A percentile compares a stretch with the other conserved stretches of the same genome.
These are phyloP conservation scores for Brachypodius melanocephalos DNA, from an alignment of 2,113 vertebrate genomes.

Conservation along the genomic window DNA sequence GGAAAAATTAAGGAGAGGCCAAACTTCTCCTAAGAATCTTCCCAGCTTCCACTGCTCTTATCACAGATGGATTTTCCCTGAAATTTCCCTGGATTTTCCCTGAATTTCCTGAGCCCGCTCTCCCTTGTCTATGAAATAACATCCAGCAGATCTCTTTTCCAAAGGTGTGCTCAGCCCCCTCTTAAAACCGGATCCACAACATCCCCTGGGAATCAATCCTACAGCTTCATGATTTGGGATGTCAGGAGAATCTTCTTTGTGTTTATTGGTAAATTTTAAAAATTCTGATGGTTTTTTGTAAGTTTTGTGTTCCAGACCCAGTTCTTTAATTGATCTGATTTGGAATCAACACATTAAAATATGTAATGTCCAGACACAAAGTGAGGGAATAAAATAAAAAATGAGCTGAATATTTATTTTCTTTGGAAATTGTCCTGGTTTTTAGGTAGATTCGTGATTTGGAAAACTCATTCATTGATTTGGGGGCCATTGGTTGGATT, in stretches of 20 bases:
- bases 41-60: background rate
- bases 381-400: background rate
- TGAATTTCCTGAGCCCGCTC: background rate
- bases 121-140: background rate
- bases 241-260: background rate
- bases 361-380: background rate
- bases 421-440: rapidly evolving
- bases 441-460: background rate
- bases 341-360: background rate
- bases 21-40: background rate
- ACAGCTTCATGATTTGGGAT: background rate
- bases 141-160: background rate
- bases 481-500: background rate
- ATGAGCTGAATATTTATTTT: background rate
- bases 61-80: too few relatives aligned
- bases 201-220: background rate
- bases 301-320: background rate
- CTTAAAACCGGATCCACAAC: background rate
- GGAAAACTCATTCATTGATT: background rate
- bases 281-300: background rate
- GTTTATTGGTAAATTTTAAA: background rate
- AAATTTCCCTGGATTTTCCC: too few relatives aligned
- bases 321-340: background rate
- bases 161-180: background rate
- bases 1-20: background rate